Evolutionary conservation across 2,113 vertebrate genomes (phyloP).

Genomic region (Lanius collurio): DNA sequence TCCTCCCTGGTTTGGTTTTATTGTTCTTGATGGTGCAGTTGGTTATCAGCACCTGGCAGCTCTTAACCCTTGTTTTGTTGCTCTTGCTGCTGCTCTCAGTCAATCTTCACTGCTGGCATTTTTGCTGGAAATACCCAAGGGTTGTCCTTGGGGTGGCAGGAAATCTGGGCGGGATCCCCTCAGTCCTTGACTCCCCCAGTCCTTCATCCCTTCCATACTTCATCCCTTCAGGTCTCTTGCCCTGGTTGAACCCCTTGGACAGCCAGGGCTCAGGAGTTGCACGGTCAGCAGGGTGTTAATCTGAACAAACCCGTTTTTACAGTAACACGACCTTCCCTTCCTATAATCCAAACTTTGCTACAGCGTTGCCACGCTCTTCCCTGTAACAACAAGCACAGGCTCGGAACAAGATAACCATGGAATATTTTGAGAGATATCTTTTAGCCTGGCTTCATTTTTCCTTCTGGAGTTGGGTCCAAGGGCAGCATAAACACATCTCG

Average conservation of each 20-base stretch:
- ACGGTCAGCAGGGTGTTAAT: background rate
- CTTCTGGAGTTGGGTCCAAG: background rate
- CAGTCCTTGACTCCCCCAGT: rapidly evolving
- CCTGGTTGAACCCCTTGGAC: background rate
- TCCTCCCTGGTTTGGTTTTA: background rate
- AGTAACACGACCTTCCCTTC: background rate
- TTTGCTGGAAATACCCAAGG: background rate
- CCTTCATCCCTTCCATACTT: background rate
- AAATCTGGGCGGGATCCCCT: background rate
- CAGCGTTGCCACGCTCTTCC: background rate
- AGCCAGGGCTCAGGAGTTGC: background rate
- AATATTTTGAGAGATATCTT: background rate
- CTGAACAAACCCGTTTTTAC: background rate
- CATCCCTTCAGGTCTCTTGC: background rate
- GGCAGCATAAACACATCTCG: background rate
- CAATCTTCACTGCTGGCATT: background rate
- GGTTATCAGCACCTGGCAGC: background rate
- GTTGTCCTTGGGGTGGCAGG: background rate
- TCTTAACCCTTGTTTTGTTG: background rate
- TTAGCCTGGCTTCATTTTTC: background rate
- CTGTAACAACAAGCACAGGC: background rate
- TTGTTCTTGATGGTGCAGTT: background rate
- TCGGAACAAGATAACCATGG: background rate
- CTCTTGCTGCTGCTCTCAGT: background rate
- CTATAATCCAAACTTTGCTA: background rate